phyloP scores from a whole-genome alignment of 2,113 vertebrate species.

The Xenus cinereus region DNA sequence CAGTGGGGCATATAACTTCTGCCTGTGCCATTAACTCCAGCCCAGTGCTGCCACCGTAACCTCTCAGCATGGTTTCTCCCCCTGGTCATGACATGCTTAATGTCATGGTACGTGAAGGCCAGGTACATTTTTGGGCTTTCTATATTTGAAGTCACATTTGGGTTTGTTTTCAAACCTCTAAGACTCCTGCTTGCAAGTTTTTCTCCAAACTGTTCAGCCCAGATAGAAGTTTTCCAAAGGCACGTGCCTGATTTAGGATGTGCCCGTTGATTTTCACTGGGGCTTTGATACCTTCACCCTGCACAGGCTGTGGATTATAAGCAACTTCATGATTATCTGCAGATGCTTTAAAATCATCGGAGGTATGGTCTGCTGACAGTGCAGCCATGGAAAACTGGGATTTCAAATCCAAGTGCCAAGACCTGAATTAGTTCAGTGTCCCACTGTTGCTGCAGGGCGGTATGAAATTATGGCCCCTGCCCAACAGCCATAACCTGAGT shows the following conservation, averaged over 20 bases:
- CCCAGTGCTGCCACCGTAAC: not conserved
- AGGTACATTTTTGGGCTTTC: not conserved
- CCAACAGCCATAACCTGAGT: not conserved
- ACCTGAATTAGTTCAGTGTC: not conserved
- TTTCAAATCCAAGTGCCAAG: not conserved
- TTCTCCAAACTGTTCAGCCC: not conserved
- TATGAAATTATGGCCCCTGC: not conserved
- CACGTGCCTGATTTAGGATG: accelerated
- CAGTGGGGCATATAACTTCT: accelerated
- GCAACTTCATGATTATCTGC: not conserved
- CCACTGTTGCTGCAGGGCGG: not conserved
- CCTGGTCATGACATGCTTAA: accelerated
- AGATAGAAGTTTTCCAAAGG: not conserved
- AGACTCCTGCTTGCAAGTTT: not conserved
- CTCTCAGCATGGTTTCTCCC: not conserved
- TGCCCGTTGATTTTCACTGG: not conserved
- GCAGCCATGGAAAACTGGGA: not conserved
- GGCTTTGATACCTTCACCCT: not conserved
- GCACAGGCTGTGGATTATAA: not conserved
- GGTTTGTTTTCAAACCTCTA: not conserved
- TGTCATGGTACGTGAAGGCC: accelerated
- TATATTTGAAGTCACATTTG: not conserved
- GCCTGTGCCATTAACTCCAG: not conserved
- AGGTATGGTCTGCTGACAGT: not conserved
- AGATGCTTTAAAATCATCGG: not conserved